Evolutionary conservation across 1,140 invertebrate genomes (phyloP).

Genomic region (Araneus ventricosus): DNA sequence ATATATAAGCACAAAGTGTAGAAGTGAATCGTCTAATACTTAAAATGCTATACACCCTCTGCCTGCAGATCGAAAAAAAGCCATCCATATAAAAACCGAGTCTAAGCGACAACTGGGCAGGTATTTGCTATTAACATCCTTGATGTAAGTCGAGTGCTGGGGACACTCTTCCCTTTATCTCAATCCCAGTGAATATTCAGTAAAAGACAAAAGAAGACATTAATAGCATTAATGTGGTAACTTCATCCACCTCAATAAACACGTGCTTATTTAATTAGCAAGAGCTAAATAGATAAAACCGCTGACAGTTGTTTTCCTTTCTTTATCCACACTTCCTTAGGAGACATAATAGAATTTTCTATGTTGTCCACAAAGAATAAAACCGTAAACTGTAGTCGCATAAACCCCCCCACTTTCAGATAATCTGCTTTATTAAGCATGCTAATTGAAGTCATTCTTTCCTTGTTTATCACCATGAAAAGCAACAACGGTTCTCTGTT

Average conservation of each 20-base stretch:
- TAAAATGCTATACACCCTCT: too few species aligned
- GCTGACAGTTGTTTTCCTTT: not conserved
- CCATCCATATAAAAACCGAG: too few species aligned
- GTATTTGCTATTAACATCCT: too few species aligned
- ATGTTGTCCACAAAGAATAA: not conserved
- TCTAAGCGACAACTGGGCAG: too few species aligned
- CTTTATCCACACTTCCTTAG: not conserved
- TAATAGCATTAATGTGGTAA: not conserved
- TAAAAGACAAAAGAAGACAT: not conserved
- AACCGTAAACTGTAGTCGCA: not conserved
- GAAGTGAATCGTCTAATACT: too few species aligned
- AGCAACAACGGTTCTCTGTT: too few species aligned
- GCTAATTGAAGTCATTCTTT: slow-evolving; percentile 26
- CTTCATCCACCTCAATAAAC: not conserved
- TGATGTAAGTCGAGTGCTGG: too few species aligned
- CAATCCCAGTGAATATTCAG: not conserved
- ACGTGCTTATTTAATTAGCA: not conserved
- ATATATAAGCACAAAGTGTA: too few species aligned
- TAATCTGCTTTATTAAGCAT: not conserved
- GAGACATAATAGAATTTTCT: slow-evolving; percentile 3
- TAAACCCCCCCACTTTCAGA: not conserved
- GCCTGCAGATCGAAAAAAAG: too few species aligned
- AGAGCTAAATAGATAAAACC: slow-evolving; percentile 26
- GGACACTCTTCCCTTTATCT: not conserved
- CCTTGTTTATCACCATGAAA: not conserved